Percentiles rank a stretch among this genome's conserved stretches.
phyloP scores from a whole-genome alignment of 1,140 invertebrate genomes.

The Ips typographus region DNA sequence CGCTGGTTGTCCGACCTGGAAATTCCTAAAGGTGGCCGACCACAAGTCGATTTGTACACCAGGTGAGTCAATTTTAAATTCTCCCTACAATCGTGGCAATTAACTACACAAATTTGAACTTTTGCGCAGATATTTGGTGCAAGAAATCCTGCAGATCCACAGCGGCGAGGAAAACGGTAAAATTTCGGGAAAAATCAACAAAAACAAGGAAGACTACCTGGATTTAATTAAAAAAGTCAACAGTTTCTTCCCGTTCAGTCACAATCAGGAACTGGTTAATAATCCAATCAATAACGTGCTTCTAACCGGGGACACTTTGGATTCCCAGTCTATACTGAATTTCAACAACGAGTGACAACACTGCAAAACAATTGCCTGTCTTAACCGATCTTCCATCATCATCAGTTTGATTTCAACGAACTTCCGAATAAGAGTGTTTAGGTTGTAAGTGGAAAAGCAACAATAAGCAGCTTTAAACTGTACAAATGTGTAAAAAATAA shows the following conservation, averaged over 20 bases:
- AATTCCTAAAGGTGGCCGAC: conserved; percentile 73
- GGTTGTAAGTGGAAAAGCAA: too few relatives aligned
- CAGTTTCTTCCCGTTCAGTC: conserved; percentile 58
- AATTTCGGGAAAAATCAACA: conserved; percentile 29
- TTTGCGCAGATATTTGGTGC: conserved; percentile 55
- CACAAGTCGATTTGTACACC: conserved; percentile 64
- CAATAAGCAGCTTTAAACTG: too few relatives aligned
- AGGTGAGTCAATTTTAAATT: conserved; percentile 46
- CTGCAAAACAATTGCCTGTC: not conserved
- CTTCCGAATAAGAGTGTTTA: too few relatives aligned
- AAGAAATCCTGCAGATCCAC: conserved; percentile 57
- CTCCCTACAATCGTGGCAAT: not conserved
- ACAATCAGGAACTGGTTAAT: conserved; percentile 35
- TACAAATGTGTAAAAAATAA: too few relatives aligned
- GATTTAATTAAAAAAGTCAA: conserved; percentile 50
- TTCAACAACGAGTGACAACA: conserved; percentile 39
- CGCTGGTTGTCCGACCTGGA: conserved; percentile 83
- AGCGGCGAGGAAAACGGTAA: conserved; percentile 44
- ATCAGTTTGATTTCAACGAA: too few relatives aligned
- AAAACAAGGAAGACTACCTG: conserved; percentile 46
- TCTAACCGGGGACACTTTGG: conserved; percentile 46
- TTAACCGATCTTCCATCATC: too few relatives aligned
- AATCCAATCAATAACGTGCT: conserved; percentile 44
- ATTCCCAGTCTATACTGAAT: conserved; percentile 52
- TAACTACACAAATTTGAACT: too few relatives aligned